Conservation (phyloP, 2,113 vertebrate genomes). For the Struthidea cinerea region DNA sequence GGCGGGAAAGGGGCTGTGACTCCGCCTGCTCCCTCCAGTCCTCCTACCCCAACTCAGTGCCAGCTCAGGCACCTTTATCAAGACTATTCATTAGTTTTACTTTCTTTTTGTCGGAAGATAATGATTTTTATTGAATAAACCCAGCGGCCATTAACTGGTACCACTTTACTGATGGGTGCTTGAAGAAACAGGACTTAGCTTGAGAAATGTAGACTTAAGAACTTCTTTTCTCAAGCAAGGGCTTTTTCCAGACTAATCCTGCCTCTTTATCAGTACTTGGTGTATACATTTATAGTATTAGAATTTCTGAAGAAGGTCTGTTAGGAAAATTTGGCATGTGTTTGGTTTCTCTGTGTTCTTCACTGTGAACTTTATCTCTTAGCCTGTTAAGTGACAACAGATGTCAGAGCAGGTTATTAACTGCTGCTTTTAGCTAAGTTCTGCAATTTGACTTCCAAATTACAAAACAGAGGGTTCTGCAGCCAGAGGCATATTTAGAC, state of each 20-base stretch:
- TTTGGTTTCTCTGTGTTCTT: neutral
- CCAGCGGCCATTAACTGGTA: neutral
- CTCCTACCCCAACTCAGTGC: neutral
- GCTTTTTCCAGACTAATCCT: neutral
- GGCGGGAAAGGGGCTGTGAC: rapidly evolving
- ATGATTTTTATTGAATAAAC: neutral
- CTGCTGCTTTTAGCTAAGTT: neutral
- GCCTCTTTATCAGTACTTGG: neutral
- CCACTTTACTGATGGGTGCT: neutral
- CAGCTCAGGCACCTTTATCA: neutral
- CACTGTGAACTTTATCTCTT: neutral
- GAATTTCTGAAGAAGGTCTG: neutral
- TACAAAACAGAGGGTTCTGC: neutral
- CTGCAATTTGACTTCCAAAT: neutral
- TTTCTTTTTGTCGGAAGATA: neutral
- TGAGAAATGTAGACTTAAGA: neutral
- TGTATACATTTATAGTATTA: neutral
- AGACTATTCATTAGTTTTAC: neutral
- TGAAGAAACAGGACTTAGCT: neutral
- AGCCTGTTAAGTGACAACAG: neutral
- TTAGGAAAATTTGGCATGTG: neutral
- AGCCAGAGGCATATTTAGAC: neutral
- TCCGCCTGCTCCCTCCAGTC: neutral
- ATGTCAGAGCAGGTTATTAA: neutral
- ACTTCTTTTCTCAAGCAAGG: neutral